Percentiles rank a stretch among this genome's conserved stretches.
These are phyloP conservation scores for Ciconia stormi DNA, from an alignment of 2,113 vertebrate genomes.

Conservation along the genomic window DNA sequence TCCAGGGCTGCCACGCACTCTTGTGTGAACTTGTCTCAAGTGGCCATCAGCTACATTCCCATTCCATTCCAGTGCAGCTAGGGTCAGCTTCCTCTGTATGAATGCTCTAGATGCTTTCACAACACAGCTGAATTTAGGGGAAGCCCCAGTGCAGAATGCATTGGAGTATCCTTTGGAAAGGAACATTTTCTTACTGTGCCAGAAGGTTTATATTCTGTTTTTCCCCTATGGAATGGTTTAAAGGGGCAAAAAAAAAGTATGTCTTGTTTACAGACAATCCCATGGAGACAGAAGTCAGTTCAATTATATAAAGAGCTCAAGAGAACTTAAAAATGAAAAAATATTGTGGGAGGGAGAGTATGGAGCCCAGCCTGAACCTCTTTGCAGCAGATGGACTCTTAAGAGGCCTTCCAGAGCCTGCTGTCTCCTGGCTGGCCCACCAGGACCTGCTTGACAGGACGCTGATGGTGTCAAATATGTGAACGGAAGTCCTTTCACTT, in stretches of 20 bases:
- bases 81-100: neutral
- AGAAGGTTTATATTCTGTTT: neutral
- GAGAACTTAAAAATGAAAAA: neutral
- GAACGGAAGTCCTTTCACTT: neutral
- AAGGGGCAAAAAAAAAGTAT: fast-evolving
- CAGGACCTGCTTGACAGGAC: neutral
- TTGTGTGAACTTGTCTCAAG: neutral
- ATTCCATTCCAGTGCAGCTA: neutral
- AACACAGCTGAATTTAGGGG: neutral
- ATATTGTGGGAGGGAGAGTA: neutral
- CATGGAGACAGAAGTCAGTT: neutral
- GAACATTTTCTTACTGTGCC: neutral
- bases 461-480: neutral
- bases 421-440: neutral
- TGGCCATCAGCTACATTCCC: neutral
- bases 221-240: neutral
- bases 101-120: neutral
- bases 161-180: neutral
- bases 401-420: neutral
- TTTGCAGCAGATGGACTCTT: neutral
- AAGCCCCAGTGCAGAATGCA: neutral
- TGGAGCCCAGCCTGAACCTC: neutral
- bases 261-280: neutral
- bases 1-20: neutral
- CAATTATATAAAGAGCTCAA: neutral